Conservation (phyloP, 2,888 invertebrate species). For the Maniola hyperantus region DNA sequence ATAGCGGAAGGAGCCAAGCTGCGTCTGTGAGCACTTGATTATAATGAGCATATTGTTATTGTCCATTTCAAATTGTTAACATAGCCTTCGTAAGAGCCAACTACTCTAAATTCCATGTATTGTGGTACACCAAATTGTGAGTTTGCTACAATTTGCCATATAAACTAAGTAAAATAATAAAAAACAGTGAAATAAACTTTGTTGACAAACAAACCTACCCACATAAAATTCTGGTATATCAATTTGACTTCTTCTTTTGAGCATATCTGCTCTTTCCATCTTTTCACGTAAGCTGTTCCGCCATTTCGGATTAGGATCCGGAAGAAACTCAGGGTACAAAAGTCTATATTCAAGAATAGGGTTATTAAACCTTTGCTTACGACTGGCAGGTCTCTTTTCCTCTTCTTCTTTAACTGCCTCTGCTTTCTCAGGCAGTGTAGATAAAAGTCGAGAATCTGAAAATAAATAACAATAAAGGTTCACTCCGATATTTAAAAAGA, state of each 20-base stretch:
- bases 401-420: conserved; percentile 42
- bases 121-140: no score
- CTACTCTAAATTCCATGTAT: no score
- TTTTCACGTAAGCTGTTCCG: conserved; percentile 93
- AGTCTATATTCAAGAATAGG: conserved; percentile 84
- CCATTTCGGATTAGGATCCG: conserved; percentile 90
- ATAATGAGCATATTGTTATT: no score
- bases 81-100: no score
- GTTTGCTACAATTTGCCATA: no score
- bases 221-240: conserved; percentile 99
- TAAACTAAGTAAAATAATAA: no score
- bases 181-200: no score
- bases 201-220: conserved; percentile 83
- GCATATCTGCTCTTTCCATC: conserved; percentile 96
- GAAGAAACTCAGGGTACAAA: conserved; percentile 95
- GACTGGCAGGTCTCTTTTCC: conserved; percentile 44
- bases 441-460: conserved; percentile 61
- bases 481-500: background rate
- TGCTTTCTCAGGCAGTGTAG: conserved; percentile 60
- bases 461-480: conserved; percentile 5
- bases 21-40: no score
- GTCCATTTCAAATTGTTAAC: no score
- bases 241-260: conserved; percentile 89
- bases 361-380: conserved; percentile 50
- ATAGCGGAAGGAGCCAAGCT: no score